Conservation (phyloP, 2,797 vertebrate species). For the Gambusia yucatana region DNA sequence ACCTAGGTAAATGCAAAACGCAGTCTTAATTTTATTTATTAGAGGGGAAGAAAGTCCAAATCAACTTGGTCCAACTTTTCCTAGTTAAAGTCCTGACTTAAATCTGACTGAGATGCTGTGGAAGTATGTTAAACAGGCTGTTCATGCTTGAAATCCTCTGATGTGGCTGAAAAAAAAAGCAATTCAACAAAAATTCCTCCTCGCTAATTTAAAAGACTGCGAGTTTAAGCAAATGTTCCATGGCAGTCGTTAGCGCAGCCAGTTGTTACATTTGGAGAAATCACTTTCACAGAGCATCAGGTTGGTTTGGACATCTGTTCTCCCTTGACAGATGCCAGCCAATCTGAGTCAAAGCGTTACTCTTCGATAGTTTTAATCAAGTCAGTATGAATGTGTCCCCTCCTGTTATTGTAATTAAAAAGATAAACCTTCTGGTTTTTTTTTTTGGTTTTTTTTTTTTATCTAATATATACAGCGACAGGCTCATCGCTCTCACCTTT, state of each 20-base stretch:
- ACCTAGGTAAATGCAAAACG: background rate
- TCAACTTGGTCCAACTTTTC: background rate
- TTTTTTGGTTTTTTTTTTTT: background rate
- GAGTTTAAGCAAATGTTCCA: background rate
- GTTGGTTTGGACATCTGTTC: background rate
- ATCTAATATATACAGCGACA: conserved; percentile 34
- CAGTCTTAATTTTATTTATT: background rate
- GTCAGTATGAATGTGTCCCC: background rate
- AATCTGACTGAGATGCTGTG: background rate
- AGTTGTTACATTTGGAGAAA: background rate
- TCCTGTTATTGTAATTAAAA: conserved; percentile 22
- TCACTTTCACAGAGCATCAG: background rate
- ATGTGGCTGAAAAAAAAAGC: background rate
- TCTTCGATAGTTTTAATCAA: background rate
- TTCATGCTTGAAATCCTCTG: background rate
- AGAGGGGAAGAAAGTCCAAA: background rate
- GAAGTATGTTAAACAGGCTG: background rate
- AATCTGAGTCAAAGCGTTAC: background rate
- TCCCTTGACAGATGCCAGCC: background rate
- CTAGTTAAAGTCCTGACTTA: background rate
- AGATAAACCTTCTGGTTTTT: conserved; percentile 16
- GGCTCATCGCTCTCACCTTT: conserved; percentile 37
- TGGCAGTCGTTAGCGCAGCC: background rate
- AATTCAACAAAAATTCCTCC: background rate
- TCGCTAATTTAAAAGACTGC: background rate